Conservation (phyloP, 2,888 invertebrate species). For the Scotopteryx bipunctaria region DNA sequence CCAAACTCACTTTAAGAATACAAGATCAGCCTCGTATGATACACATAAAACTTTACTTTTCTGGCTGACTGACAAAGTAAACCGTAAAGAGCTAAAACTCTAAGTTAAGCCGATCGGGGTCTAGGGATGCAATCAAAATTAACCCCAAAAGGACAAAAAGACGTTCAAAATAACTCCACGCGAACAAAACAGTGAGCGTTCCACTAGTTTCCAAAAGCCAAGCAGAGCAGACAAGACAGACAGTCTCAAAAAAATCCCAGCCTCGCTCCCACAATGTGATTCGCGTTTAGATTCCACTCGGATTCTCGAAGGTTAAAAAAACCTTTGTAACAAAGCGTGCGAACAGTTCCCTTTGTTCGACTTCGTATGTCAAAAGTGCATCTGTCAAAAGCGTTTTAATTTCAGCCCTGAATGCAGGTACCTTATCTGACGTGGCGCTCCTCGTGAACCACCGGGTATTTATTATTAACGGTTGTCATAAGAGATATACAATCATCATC, state of each 20-base stretch:
- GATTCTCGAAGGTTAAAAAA: slow-evolving; percentile 59
- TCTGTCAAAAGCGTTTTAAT: slow-evolving; percentile 59
- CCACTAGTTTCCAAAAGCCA: slow-evolving; percentile 6
- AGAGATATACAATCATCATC: too few species aligned
- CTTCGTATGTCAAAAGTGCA: slow-evolving; percentile 64
- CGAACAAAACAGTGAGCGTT: neutral
- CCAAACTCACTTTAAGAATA: too few species aligned
- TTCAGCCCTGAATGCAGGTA: slow-evolving; percentile 49
- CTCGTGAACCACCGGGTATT: neutral
- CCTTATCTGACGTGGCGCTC: neutral
- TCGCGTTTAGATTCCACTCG: slow-evolving; percentile 69
- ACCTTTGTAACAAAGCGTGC: slow-evolving; percentile 72
- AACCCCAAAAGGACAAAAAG: neutral
- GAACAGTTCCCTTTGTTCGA: slow-evolving; percentile 69
- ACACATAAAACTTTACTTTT: too few species aligned
- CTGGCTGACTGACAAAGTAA: too few species aligned
- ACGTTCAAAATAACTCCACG: neutral
- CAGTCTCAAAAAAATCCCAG: slow-evolving; percentile 45
- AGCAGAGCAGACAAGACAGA: slow-evolving; percentile 28
- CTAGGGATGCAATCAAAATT: neutral
- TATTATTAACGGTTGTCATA: neutral
- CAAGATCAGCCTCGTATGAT: too few species aligned
- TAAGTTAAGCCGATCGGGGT: neutral
- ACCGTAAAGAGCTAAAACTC: too few species aligned
- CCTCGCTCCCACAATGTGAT: slow-evolving; percentile 66